A percentile compares a stretch with the other conserved stretches of the same genome.
Conservation (phyloP, 1,140 invertebrate species). For the Drosophila burlai region DNA sequence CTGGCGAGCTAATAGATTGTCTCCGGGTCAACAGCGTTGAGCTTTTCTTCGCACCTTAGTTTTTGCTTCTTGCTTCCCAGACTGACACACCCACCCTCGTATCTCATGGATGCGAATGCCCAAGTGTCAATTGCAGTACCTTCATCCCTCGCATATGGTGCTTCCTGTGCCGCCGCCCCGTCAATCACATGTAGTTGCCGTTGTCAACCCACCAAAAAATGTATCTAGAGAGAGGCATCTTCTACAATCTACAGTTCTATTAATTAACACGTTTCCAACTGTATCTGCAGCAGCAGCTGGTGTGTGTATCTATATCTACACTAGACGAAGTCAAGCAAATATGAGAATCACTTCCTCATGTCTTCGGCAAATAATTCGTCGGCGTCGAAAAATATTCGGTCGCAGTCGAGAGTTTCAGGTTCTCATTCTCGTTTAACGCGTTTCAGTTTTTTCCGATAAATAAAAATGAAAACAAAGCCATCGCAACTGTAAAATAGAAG, state of each 20-base stretch:
- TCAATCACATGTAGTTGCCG: conserved; percentile 14
- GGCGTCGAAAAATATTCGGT: conserved; percentile 24
- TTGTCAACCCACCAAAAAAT: conserved; percentile 15
- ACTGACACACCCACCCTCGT: background rate
- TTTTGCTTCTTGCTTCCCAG: too few relatives aligned
- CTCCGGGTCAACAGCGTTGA: background rate
- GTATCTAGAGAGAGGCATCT: conserved; percentile 18
- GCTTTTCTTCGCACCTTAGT: conserved; percentile 6
- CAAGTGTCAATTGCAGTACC: conserved; percentile 23
- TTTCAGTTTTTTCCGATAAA: conserved; percentile 27
- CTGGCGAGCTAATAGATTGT: background rate
- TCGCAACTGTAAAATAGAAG: background rate
- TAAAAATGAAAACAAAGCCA: conserved; percentile 16
- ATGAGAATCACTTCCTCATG: conserved; percentile 53
- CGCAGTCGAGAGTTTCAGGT: conserved; percentile 3
- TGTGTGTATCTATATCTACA: conserved; percentile 26
- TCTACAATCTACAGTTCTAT: conserved; percentile 42
- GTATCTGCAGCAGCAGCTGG: conserved; percentile 18
- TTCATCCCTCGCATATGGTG: conserved; percentile 18
- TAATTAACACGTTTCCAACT: conserved; percentile 43
- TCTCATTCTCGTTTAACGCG: conserved; percentile 32
- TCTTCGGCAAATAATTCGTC: conserved; percentile 53
- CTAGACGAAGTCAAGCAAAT: conserved; percentile 23
- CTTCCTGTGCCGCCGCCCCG: background rate
- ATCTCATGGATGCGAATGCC: conserved; percentile 1